Evolutionary conservation across 2,113 vertebrate species (phyloP).

Genomic region (Brachypteracias leptosomus): DNA sequence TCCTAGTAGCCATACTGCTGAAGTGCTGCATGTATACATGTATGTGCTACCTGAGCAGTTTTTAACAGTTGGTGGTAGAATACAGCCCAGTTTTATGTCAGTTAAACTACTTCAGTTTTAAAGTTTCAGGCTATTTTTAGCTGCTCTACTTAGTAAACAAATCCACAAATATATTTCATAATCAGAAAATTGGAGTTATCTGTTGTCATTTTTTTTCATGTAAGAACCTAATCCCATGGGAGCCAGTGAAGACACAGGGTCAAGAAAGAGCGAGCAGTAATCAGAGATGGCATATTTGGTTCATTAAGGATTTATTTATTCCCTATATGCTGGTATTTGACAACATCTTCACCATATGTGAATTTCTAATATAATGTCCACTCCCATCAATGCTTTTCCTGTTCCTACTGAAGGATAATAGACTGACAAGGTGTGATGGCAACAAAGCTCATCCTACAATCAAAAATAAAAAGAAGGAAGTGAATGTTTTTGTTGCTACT

Average conservation of each 20-base stretch:
- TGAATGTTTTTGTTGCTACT: not conserved
- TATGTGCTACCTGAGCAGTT: not conserved
- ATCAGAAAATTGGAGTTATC: not conserved
- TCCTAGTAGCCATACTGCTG: not conserved
- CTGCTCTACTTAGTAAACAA: not conserved
- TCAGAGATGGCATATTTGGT: not conserved
- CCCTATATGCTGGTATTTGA: not conserved
- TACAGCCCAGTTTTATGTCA: not conserved
- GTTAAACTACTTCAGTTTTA: not conserved
- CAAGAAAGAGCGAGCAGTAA: not conserved
- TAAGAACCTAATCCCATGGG: not conserved
- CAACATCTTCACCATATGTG: not conserved
- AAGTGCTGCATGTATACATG: not conserved
- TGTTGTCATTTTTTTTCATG: not conserved
- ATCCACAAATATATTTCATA: not conserved
- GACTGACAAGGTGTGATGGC: not conserved
- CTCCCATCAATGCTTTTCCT: not conserved
- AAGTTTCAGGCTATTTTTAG: not conserved
- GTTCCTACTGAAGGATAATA: not conserved
- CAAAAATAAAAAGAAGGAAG: not conserved
- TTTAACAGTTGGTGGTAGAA: not conserved
- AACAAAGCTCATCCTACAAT: not conserved
- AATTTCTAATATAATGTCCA: not conserved
- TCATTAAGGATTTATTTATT: slow-evolving; percentile 38
- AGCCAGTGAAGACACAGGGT: not conserved